These are phyloP conservation scores for Ciconia stormi DNA, from an alignment of 2,113 vertebrate genomes.

Conservation along the genomic window DNA sequence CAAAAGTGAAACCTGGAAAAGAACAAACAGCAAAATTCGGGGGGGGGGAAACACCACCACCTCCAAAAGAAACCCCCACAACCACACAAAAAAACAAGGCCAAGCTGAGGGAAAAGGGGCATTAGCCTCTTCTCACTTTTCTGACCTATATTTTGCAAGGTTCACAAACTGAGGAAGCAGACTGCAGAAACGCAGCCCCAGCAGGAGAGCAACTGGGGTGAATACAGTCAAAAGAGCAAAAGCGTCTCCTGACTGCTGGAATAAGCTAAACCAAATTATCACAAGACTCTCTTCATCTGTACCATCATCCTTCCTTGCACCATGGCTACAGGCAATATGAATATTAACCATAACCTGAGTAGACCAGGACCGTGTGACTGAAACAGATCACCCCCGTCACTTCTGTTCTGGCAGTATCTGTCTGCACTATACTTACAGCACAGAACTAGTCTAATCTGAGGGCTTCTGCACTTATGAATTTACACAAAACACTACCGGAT, in stretches of 20 bases:
- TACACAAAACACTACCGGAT: neutral
- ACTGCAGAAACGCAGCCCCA: neutral
- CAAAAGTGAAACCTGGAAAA: neutral
- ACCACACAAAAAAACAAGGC: neutral
- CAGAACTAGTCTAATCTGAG: neutral
- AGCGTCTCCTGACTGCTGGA: neutral
- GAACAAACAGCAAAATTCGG: neutral
- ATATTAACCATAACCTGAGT: neutral
- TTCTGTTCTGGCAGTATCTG: neutral
- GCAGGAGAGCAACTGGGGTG: neutral
- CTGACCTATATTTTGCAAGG: neutral
- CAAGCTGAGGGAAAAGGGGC: neutral
- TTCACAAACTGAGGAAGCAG: neutral
- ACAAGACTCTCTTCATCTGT: neutral
- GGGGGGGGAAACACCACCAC: neutral
- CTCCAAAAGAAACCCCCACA: neutral
- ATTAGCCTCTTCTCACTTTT: neutral
- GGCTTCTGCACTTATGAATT: neutral
- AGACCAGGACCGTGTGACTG: rapidly evolving
- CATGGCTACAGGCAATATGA: neutral
- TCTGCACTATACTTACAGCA: neutral
- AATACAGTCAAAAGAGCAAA: neutral
- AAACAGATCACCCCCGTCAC: neutral
- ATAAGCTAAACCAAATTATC: neutral
- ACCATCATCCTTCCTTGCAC: neutral